Evolutionary conservation across 2,888 invertebrate species (phyloP).

Genomic region (Phortica magna): DNA sequence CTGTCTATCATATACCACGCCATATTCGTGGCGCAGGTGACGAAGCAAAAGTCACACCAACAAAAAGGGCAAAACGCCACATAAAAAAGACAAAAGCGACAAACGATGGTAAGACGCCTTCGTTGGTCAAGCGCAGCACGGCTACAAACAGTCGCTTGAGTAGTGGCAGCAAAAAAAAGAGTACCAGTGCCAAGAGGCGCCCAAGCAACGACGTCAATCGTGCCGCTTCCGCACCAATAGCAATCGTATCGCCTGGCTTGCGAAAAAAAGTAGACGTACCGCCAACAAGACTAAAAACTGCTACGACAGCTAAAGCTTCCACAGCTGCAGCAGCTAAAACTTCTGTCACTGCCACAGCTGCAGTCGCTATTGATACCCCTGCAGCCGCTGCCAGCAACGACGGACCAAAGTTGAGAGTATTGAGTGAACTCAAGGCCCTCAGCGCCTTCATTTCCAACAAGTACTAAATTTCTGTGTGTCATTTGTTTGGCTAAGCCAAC

Average conservation of each 20-base stretch:
- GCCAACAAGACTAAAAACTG: too few species aligned
- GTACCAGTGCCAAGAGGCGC: too few species aligned
- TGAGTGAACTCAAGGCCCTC: too few species aligned
- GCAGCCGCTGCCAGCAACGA: conserved; percentile 8
- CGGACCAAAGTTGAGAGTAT: conserved; percentile 38
- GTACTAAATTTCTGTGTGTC: conserved; percentile 1
- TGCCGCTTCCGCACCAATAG: too few species aligned
- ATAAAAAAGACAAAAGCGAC: background rate
- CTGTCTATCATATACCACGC: background rate
- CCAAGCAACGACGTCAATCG: too few species aligned
- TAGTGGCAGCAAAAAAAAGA: too few species aligned
- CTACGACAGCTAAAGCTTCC: background rate
- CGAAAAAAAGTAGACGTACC: too few species aligned
- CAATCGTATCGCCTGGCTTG: too few species aligned
- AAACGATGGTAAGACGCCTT: background rate
- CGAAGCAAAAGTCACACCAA: background rate
- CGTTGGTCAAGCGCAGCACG: background rate
- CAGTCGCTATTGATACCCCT: conserved; percentile 27
- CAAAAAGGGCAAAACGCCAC: background rate
- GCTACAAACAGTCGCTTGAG: background rate
- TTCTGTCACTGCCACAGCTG: background rate
- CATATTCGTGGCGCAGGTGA: background rate
- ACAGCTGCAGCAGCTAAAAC: too few species aligned
- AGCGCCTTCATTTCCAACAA: background rate
- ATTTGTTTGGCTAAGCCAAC: background rate